phyloP scores from a whole-genome alignment of 2,888 invertebrate genomes.

The Drosophila pseudotakahashii region DNA sequence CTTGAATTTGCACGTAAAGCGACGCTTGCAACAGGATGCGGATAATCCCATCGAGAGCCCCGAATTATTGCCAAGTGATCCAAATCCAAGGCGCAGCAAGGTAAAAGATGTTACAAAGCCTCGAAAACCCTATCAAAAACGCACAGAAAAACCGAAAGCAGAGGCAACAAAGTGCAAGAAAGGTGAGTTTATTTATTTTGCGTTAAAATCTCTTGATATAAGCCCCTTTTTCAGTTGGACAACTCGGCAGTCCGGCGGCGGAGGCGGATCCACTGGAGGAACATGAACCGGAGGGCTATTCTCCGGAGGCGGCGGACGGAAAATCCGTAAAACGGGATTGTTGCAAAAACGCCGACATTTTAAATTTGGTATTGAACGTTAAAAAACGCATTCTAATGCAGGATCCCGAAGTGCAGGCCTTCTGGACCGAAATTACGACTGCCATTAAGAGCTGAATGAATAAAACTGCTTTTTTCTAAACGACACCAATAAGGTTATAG shows the following conservation, averaged over 20 bases:
- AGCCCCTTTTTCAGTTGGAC: slow-evolving; percentile 16
- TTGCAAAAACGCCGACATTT: slow-evolving; percentile 80
- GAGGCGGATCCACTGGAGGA: slow-evolving; percentile 62
- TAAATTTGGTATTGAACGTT: slow-evolving; percentile 78
- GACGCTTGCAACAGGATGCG: slow-evolving; percentile 78
- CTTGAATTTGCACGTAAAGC: slow-evolving; percentile 82
- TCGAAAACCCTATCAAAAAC: slow-evolving; percentile 77
- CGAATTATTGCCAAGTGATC: slow-evolving; percentile 5
- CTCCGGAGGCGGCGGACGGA: slow-evolving; percentile 52
- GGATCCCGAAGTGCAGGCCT: slow-evolving; percentile 79
- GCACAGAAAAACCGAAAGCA: slow-evolving; percentile 68
- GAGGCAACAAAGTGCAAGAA: slow-evolving; percentile 52
- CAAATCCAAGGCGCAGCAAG: slow-evolving; percentile 49
- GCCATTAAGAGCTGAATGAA: slow-evolving; percentile 65
- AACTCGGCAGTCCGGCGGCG: slow-evolving; percentile 48
- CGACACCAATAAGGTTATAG: background rate
- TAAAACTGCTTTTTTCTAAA: background rate
- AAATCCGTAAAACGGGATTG: slow-evolving; percentile 69
- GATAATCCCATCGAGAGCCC: slow-evolving; percentile 26
- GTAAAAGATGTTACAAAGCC: slow-evolving; percentile 53
- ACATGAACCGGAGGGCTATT: slow-evolving; percentile 48
- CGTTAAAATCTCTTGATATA: background rate
- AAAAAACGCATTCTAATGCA: slow-evolving; percentile 81
- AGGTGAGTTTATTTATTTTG: slow-evolving; percentile 10
- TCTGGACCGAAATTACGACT: slow-evolving; percentile 76